Base-by-base conservation (phyloP, 2,113 vertebrate genomes). In the Ochotona princeps region DNA sequence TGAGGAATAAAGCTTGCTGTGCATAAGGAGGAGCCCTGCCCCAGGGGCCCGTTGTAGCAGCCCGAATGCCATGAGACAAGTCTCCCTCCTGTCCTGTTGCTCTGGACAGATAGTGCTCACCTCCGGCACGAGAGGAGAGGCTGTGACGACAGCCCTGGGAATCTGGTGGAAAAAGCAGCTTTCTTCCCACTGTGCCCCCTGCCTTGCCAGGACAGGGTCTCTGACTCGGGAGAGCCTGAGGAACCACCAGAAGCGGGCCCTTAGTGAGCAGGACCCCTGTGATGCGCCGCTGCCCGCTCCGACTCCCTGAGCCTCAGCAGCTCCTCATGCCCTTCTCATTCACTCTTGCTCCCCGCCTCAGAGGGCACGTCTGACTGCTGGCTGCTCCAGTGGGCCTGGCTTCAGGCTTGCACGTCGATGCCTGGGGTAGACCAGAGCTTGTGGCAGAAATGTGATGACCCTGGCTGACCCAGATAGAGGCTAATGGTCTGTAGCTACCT, bases 71-170 rank as follows among this genome's bases (percentile, higher is more conserved):
- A 4, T 23, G 44, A 90, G 76, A 44, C 18, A 63, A 87, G 44
- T 28, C 26, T 11, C 18, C 61, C 1, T 54, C 61, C 1, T 54
- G 0, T 23, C 47, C 17, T 7, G 3, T 74, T 69, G 69, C 15
- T 78, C 44, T 4, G 69, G 69, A 78, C 7, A 15, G 49, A 38
- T 2, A 1, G 61, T 6, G 54, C 17, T 73, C 13, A n/a, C 61
- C 54, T 72, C 11, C 17, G 14, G 61, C 30, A 30, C 20, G 51
- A 82, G 72, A 73, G 47, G 25, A 20, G 44, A 11, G 17, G 2
- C 28, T 61, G 54, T 65, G 90, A 20, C 57, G 38, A 25, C 63
- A 82, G 63, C 35, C 25, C 67, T 85, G 81, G 54, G 54, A 90
- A 63, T 47, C 44, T 0, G 20, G 7, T n/a, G 51, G 14, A 30